These are phyloP conservation scores for Goniozus legneri DNA, from an alignment of 1,140 invertebrate species.

Conservation along the genomic window DNA sequence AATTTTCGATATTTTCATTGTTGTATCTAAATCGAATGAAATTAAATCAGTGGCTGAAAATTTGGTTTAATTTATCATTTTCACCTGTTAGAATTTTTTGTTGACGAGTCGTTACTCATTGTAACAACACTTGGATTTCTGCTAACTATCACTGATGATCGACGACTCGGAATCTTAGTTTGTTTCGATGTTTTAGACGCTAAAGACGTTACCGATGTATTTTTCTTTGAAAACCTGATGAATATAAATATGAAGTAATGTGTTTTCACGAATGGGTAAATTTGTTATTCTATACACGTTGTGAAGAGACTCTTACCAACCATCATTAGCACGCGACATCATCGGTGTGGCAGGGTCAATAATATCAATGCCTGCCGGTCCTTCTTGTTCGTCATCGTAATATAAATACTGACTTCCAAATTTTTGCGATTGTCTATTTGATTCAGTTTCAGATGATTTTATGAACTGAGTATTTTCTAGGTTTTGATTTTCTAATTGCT, in stretches of 20 bases:
- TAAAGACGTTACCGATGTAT: slow-evolving; percentile 25
- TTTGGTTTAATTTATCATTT: slow-evolving; percentile 1
- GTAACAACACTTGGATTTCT: slow-evolving; percentile 25
- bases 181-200: slow-evolving; percentile 18
- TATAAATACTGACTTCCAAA: slow-evolving; percentile 63
- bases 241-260: background rate
- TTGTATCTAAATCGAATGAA: slow-evolving; percentile 6
- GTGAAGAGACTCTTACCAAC: slow-evolving; percentile 58
- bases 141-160: slow-evolving; percentile 24
- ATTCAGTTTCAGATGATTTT: background rate
- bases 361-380: slow-evolving; percentile 62
- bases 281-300: background rate
- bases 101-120: slow-evolving; percentile 13
- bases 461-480: slow-evolving; percentile 1
- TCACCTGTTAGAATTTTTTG: slow-evolving; percentile 20
- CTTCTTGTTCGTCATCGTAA: slow-evolving; percentile 61
- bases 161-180: slow-evolving; percentile 16
- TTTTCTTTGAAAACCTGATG: slow-evolving; percentile 30
- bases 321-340: slow-evolving; percentile 64
- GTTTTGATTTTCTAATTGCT: background rate
- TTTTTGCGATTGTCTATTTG: too few species aligned
- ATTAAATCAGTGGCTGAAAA: too few species aligned
- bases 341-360: slow-evolving; percentile 63
- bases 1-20: slow-evolving; percentile 12
- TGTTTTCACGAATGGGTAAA: background rate